These are phyloP conservation scores for Acheta domesticus DNA, from an alignment of 2,888 invertebrate species.

Conservation along the genomic window DNA sequence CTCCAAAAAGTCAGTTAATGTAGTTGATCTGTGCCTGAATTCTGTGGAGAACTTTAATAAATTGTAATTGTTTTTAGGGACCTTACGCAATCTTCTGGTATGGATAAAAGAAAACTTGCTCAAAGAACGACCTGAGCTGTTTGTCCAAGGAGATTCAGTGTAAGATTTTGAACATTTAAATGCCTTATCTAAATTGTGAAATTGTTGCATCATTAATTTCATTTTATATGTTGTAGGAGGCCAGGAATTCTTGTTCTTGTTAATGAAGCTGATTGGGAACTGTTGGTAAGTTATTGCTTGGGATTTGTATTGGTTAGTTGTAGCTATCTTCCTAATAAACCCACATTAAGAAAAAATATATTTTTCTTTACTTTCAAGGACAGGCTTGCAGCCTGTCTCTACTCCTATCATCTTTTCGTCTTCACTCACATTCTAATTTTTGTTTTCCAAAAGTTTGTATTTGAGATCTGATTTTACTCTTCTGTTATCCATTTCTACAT, in stretches of 20 bases:
- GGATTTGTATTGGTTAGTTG: neutral
- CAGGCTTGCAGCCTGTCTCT: no score
- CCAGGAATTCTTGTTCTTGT: conserved; percentile 92
- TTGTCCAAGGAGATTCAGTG: conserved; percentile 45
- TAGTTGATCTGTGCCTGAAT: neutral
- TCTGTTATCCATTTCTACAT: no score
- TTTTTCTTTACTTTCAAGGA: no score
- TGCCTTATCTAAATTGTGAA: neutral
- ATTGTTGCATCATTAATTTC: conserved; percentile 35
- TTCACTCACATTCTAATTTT: no score
- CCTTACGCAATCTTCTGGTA: conserved; percentile 64
- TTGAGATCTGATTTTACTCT: no score
- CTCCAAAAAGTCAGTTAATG: conserved; percentile 26
- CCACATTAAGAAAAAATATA: no score
- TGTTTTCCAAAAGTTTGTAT: no score
- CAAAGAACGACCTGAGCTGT: conserved; percentile 75
- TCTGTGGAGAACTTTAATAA: no score
- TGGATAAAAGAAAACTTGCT: conserved; percentile 86
- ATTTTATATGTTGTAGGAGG: conserved; percentile 52
- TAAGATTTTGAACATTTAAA: conserved; percentile 27
- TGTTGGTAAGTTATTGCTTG: conserved; percentile 56
- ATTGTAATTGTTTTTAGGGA: conserved; percentile 54
- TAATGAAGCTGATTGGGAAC: conserved; percentile 95
- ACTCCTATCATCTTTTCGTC: no score
- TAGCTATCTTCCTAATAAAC: no score